phyloP scores from a whole-genome alignment of 2,797 vertebrate genomes.

The Sebastes iracundus region DNA sequence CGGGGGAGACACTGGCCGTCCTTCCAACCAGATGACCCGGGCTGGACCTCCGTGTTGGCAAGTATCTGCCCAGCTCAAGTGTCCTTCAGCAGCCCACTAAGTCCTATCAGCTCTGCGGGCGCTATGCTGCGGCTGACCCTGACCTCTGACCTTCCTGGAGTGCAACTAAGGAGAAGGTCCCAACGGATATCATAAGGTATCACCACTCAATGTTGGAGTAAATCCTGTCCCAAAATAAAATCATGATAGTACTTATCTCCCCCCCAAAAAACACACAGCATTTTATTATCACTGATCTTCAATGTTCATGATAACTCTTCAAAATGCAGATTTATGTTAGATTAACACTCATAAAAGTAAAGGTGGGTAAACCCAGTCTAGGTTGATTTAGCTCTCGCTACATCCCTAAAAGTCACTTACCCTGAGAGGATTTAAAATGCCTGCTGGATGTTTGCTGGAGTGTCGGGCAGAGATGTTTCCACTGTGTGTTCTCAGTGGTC shows the following conservation, averaged over 20 bases:
- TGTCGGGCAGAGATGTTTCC: slow-evolving; percentile 67
- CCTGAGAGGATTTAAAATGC: slow-evolving; percentile 56
- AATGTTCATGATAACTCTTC: background rate
- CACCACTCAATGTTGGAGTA: background rate
- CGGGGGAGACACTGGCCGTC: background rate
- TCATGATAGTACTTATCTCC: too few relatives aligned
- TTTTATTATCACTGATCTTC: background rate
- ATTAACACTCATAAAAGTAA: background rate
- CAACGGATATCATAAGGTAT: background rate
- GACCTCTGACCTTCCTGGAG: slow-evolving; percentile 49
- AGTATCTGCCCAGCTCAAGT: slow-evolving; percentile 45
- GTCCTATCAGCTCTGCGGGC: slow-evolving; percentile 11
- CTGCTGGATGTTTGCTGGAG: slow-evolving; percentile 54
- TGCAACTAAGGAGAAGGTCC: slow-evolving; percentile 3
- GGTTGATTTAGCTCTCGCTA: background rate
- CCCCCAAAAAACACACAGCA: background rate
- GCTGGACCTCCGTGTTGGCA: slow-evolving; percentile 14
- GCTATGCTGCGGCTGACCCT: slow-evolving; percentile 18
- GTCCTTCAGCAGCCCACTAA: slow-evolving; percentile 43
- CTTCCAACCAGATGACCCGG: slow-evolving; percentile 31
- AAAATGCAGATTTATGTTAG: background rate
- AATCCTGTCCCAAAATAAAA: background rate
- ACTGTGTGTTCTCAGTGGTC: slow-evolving; percentile 62
- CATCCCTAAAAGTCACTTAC: slow-evolving; percentile 55
- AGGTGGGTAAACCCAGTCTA: background rate